Evolutionary conservation across 2,797 vertebrate genomes (phyloP), one percentile per base, ranked within the genome.

Genomic region (Salarias fasciatus): DNA sequence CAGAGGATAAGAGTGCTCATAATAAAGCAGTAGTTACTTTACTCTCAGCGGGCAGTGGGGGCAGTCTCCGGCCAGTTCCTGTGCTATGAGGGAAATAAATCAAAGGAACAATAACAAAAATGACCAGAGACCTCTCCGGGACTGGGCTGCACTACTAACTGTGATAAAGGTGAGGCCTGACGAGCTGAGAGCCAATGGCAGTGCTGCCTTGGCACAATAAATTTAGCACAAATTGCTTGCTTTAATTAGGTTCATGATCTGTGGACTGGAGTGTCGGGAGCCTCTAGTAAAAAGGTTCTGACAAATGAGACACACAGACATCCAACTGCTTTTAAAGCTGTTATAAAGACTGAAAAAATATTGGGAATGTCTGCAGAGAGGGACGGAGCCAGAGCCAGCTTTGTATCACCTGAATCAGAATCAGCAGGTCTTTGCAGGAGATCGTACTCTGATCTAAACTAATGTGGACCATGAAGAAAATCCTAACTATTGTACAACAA

Each of bases 221-320:
- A 91, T 88, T 90, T 85, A 76, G 81, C 85, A 82, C 86, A 91
- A 92, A 93, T 91, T 86, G 79, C 89, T 75, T 58, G 69, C 76
- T 91, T 92, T 93, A 92, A 93, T 91, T 92, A 91, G 88, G 90
- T 91, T 91, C 91, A 35, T 82, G 91, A 91, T 90, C 91, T 87
- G 80, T 79, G 83, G 90, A 87, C 85, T 77, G 46, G 69, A 71
- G 87, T 77, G 86, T 89, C 83, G 70, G 64, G 60, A 80, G 86
- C 77, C 71, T 75, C 86, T 82, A 86, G 88, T 24, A 89, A 86
- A 91, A 90, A 86, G 63, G 72, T 51, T 36, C 79, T 88, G 86
- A 90, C 86, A 80, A 89, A 92, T 86, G 86, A 78, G 75, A 85
- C 77, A 37, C 64, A 50, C 67, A 49, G 72, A 79, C 86, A 85